These are phyloP conservation scores for Bicyclus anynana DNA, from an alignment of 1,140 invertebrate species.

Conservation along the genomic window DNA sequence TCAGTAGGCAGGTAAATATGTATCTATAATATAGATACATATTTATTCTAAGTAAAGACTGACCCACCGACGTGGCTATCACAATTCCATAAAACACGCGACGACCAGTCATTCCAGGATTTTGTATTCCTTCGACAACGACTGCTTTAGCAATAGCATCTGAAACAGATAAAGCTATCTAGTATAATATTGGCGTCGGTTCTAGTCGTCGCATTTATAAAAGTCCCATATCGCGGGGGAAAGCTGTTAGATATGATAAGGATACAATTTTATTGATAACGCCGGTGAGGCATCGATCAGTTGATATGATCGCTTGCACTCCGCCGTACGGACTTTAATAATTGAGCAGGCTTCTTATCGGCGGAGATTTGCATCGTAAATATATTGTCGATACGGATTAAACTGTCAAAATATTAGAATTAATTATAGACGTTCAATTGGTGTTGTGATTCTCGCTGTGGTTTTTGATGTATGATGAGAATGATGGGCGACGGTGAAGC, in stretches of 20 bases:
- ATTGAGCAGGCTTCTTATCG: conserved; percentile 26
- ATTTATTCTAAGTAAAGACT: no score
- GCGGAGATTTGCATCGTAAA: conserved; percentile 28
- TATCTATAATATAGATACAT: no score
- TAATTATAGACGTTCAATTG: not conserved
- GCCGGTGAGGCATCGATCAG: conserved; percentile 66
- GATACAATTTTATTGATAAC: conserved; percentile 73
- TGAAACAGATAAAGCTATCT: conserved; percentile 59
- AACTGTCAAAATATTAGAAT: conserved; percentile 20
- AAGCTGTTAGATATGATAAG: conserved; percentile 76
- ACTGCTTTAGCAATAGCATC: conserved; percentile 36
- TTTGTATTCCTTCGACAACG: conserved; percentile 38
- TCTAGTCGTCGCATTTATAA: conserved; percentile 53
- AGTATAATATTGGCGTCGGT: conserved; percentile 45
- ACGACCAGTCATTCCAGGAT: conserved; percentile 48
- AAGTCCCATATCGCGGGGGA: conserved; percentile 69
- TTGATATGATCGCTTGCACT: conserved; percentile 54
- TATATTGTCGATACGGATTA: conserved; percentile 22
- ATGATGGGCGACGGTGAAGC: conserved; percentile 75
- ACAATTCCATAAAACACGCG: conserved; percentile 1
- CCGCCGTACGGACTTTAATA: conserved; percentile 27
- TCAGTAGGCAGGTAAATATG: no score
- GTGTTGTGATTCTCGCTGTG: conserved; percentile 12
- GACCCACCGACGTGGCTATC: no score
- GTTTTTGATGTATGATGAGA: conserved; percentile 59